Conservation (phyloP, 2,113 vertebrate species). For the Falcunculus frontatus region DNA sequence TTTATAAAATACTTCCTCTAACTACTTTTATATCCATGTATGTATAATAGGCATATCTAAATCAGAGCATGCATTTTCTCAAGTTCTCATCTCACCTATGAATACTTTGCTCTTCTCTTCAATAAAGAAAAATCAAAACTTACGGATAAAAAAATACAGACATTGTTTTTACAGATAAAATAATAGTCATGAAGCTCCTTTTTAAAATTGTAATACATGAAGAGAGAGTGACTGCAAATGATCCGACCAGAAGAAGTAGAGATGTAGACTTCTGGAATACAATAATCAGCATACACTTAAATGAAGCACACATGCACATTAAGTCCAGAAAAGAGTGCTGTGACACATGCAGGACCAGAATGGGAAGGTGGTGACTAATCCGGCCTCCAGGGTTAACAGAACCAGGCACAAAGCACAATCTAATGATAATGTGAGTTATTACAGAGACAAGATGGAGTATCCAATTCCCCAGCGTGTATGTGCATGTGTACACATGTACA, state of each 20-base stretch:
- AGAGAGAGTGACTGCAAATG: background rate
- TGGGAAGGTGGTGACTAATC: background rate
- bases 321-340: background rate
- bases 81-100: background rate
- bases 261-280: fast-evolving
- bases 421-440: background rate
- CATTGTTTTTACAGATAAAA: background rate
- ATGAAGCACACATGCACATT: fast-evolving
- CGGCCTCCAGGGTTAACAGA: background rate
- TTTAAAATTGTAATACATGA: background rate
- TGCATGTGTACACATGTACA: background rate
- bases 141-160: fast-evolving
- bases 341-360: background rate
- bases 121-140: background rate
- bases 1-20: background rate
- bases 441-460: background rate
- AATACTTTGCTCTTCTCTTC: background rate
- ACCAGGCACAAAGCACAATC: background rate
- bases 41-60: background rate
- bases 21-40: background rate
- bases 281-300: background rate
- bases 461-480: background rate
- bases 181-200: background rate
- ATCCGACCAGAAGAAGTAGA: background rate
- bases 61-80: background rate